Base-by-base conservation (phyloP, 2,888 invertebrate species). In the Heliconius hortense region DNA sequence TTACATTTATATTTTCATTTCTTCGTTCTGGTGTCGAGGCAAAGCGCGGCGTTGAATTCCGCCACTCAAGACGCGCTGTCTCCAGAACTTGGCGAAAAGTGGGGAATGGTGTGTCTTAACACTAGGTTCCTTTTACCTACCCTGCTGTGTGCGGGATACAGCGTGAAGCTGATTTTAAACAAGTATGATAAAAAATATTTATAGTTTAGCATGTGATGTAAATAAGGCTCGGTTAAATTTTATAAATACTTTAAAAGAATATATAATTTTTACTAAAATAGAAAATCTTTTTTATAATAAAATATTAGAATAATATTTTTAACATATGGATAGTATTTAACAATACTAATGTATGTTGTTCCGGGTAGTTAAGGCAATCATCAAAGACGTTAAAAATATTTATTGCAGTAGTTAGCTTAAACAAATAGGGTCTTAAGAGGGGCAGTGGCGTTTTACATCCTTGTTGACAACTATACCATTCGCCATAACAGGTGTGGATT, bases 381-480 rank as follows among this genome's bases (percentile, higher is more conserved):
- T 89, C 90, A 81, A 79, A 78, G 81, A 82, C 85, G 87, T 93
- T 90, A 92, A 93, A 88, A 84, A 88, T 89, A 90, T 93, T 93
- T 90, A 93, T 92, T 89, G 87, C 89, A 82, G 88, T 86, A 89
- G 89, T 91, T 89, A 89, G 89, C 86, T 90, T 90, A 87, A 88
- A 89, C 86, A 86, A 91, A 93, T 90, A 92, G 84, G 84, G 84
- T 86, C 88, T 85, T 82, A 86, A 84, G 86, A 89, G 87, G 84
- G 87, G 85, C 86, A 84, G 85, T 83, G 74, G 86, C 84, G 88
- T 89, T 93, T 93, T 92, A 93, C 90, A 93, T 90, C 89, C 92
- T 87, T 86, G 94, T 91, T 94, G 94, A 94, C 94, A 94, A 89
- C 86, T 89, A 83, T 86, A 84, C 89, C 90, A 89, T 90, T 90